A percentile compares a stretch with the other conserved stretches of the same genome.
phyloP scores from a whole-genome alignment of 1,140 invertebrate species.

The Drosophila watanabei region DNA sequence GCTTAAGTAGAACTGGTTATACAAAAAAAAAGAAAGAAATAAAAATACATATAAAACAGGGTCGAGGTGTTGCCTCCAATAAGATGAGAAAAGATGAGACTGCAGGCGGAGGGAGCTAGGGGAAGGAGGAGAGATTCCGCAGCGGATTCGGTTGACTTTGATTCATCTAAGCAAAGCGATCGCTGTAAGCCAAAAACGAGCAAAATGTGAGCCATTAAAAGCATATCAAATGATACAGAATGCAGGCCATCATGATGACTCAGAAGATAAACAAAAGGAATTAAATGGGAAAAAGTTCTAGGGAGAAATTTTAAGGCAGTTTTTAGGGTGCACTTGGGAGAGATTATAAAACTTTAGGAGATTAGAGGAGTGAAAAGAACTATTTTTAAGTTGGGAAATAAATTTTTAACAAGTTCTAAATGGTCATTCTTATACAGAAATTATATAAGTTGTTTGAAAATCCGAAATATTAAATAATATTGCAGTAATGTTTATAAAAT shows the following conservation, averaged over 20 bases:
- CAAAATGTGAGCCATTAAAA: slow-evolving; percentile 7
- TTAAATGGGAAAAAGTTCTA: background rate
- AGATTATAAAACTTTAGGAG: background rate
- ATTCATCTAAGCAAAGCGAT: slow-evolving; percentile 28
- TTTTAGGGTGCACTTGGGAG: background rate
- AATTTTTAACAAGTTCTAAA: too few relatives aligned
- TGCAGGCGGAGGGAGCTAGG: background rate
- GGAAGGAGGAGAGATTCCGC: slow-evolving; percentile 5
- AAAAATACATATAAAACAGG: slow-evolving; percentile 10
- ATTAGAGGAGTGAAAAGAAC: background rate
- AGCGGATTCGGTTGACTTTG: slow-evolving; percentile 26
- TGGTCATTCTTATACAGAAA: too few relatives aligned
- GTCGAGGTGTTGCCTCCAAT: slow-evolving; percentile 23
- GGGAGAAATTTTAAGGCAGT: background rate
- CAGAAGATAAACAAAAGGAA: background rate
- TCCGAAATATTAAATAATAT: too few relatives aligned
- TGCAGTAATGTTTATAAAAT: too few relatives aligned
- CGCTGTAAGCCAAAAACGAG: slow-evolving; percentile 1
- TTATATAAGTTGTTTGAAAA: too few relatives aligned
- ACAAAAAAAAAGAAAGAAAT: slow-evolving; percentile 22
- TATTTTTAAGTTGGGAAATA: background rate
- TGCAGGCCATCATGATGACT: slow-evolving; percentile 10
- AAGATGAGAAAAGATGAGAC: slow-evolving; percentile 25
- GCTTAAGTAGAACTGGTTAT: slow-evolving; percentile 83
- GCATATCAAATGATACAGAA: slow-evolving; percentile 2